Base-by-base conservation (phyloP, 2,797 vertebrate species). In the Poecilia velifera region DNA sequence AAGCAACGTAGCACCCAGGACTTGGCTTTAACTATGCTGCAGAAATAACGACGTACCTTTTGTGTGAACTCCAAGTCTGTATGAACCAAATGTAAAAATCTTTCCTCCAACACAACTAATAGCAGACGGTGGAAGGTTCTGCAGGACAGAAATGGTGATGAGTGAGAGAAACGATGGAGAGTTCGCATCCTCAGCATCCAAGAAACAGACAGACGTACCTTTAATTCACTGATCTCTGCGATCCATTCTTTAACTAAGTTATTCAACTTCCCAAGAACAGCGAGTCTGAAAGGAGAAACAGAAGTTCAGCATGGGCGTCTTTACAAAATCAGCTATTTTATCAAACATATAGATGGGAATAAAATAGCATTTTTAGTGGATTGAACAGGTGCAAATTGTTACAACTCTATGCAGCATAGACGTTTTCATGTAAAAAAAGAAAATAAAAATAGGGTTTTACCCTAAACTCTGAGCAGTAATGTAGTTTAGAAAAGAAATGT, bases 51-150 rank as follows among this genome's bases (percentile, higher is more conserved):
- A 73, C 0, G 73, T 96, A 99, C 98, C 98, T 98, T 98, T 99
- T 73, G 98, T 99, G 90, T 99, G 98, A 25, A 99, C 98, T 88
- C 98, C 98, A 53, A 99, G 97, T 22, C 96, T 96, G 80, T 98
- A 99, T 6, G 98, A 99, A n/a, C 98, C 98, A 95, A 99, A 99
- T 0, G 98, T 99, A 94, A 98, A 97, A 95, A 99, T 98, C 94
- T 98, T 99, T 55, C 98, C 98, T 83, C 97, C 97, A 78, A 96
- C 96, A 87, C 95, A 96, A 73, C 90, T 95, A 86, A 95, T 94
- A 72, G 95, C 91, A n/a, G 97, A 96, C 76, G 95, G 95, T 73
- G 98, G 97, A 82, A 99, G 95, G 89, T 97, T 98, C 98, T 99
- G 91, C 31, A 77, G 47, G 62, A 84, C 7, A 79, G 73, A 79